Evolutionary conservation across 2,888 invertebrate species (phyloP).

Genomic region (Ochropacha duplaris): DNA sequence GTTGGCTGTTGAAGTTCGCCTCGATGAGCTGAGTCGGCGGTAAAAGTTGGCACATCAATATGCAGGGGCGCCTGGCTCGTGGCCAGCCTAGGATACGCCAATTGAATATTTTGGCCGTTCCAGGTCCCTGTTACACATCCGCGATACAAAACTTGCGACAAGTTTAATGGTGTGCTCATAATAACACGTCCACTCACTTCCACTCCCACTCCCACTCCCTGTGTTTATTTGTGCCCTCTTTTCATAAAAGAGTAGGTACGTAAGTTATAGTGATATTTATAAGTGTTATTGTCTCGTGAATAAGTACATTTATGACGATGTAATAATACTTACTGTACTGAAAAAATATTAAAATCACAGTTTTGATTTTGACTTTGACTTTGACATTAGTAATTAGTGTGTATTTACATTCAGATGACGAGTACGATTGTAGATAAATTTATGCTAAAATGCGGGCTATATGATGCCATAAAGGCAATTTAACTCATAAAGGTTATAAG

Average conservation of each 20-base stretch:
- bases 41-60: constrained; percentile 76
- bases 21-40: constrained; percentile 65
- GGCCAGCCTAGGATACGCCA: constrained; percentile 74
- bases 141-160: constrained; percentile 65
- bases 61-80: constrained; percentile 66
- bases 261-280: constrained; percentile 16
- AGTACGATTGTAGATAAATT: constrained; percentile 23
- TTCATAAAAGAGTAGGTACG: background rate
- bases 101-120: constrained; percentile 74
- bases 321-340: background rate
- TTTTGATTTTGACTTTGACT: too few relatives aligned
- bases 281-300: constrained; percentile 13
- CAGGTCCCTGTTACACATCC: constrained; percentile 52
- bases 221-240: constrained; percentile 9
- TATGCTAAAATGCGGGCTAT: constrained; percentile 21
- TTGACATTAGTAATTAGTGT: too few relatives aligned
- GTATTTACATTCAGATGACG: constrained; percentile 2
- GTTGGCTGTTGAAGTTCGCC: constrained; percentile 55
- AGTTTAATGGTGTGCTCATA: constrained; percentile 61
- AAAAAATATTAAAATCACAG: background rate
- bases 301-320: constrained; percentile 1
- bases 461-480: background rate
- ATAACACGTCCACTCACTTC: constrained; percentile 44
- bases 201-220: too few relatives aligned
- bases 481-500: background rate